phyloP scores from a whole-genome alignment of 37 sponge, comb jelly and placozoan species.

The Chondrosia reniformis region DNA sequence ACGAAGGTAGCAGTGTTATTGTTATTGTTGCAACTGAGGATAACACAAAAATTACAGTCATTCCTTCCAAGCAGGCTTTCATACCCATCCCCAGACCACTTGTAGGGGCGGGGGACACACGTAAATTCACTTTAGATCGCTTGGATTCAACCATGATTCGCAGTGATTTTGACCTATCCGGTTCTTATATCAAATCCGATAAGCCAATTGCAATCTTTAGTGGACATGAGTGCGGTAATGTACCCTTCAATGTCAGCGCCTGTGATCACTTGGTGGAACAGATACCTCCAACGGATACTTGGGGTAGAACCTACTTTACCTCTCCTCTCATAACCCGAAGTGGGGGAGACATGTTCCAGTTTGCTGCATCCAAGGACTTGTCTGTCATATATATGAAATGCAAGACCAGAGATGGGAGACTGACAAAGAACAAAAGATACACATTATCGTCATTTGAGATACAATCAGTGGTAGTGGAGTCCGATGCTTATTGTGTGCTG shows the following conservation, averaged over 20 bases:
- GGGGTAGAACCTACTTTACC: conserved; percentile 10
- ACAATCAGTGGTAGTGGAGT: neutral
- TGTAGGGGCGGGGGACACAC: neutral
- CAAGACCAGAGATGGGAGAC: too few species aligned
- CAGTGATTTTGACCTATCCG: conserved; percentile 7
- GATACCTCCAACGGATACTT: conserved; percentile 1
- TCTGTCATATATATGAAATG: conserved; percentile 4
- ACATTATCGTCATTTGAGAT: neutral
- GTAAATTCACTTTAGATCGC: neutral
- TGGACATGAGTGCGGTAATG: conserved; percentile 16
- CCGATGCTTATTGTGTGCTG: neutral
- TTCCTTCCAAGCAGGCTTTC: neutral
- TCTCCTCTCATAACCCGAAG: conserved; percentile 7
- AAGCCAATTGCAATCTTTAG: conserved; percentile 16
- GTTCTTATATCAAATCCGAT: neutral
- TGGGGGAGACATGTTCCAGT: conserved; percentile 8
- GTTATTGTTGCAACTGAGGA: conserved; percentile 2
- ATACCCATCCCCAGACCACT: neutral
- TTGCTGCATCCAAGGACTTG: conserved; percentile 6
- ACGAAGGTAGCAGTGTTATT: conserved; percentile 6
- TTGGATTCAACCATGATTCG: neutral
- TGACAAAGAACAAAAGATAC: neutral
- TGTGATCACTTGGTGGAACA: conserved; percentile 21
- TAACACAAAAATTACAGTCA: neutral
- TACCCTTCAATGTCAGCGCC: neutral